Conservation (phyloP, 2,888 invertebrate species). For the Caenorhabditis japonica region DNA sequence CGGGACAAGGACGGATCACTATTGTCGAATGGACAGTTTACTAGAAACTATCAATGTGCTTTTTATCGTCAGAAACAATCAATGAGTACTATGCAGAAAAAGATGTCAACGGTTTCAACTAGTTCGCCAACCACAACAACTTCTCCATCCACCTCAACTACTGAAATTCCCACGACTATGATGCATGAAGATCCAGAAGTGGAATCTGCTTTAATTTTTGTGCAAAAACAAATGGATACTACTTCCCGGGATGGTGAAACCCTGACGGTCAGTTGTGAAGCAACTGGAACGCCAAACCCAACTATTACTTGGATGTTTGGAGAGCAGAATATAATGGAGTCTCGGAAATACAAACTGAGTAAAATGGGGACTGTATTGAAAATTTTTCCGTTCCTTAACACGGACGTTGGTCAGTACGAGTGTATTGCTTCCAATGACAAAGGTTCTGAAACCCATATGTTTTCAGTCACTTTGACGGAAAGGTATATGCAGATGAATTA, state of each 20-base stretch:
- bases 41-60: slow-evolving; percentile 38
- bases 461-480: slow-evolving; percentile 32
- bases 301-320: slow-evolving; percentile 64
- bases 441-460: slow-evolving; percentile 20
- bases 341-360: slow-evolving; percentile 65
- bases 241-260: slow-evolving; percentile 68
- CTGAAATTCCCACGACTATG: background rate
- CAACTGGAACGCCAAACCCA: slow-evolving; percentile 67
- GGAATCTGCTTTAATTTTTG: slow-evolving; percentile 11
- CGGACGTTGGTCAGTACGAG: slow-evolving; percentile 69
- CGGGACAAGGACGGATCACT: slow-evolving; percentile 43
- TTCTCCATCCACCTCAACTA: background rate
- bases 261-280: slow-evolving; percentile 70
- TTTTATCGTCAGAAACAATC: slow-evolving; percentile 37
- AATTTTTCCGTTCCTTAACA: slow-evolving; percentile 74
- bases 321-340: slow-evolving; percentile 54
- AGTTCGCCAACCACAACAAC: slow-evolving; percentile 1
- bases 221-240: slow-evolving; percentile 57
- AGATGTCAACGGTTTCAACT: slow-evolving; percentile 1
- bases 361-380: slow-evolving; percentile 60
- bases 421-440: slow-evolving; percentile 39
- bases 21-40: slow-evolving; percentile 34
- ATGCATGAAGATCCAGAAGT: slow-evolving; percentile 12
- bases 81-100: slow-evolving; percentile 7
- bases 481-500: too few relatives aligned